phyloP scores from a whole-genome alignment of 2,888 invertebrate genomes.

The Cantharis nigra region DNA sequence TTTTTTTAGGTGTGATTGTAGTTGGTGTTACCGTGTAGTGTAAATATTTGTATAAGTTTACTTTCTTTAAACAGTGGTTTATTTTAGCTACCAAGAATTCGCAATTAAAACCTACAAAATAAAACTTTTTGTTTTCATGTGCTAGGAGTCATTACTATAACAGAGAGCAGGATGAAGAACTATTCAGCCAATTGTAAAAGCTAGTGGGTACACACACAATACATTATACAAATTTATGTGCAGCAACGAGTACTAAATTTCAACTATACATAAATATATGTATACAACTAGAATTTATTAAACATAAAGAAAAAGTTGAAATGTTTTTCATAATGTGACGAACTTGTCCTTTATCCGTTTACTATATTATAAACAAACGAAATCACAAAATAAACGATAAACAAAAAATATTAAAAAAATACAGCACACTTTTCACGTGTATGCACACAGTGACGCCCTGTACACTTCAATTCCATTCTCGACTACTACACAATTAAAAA shows the following conservation, averaged over 20 bases:
- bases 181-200: constrained; percentile 28
- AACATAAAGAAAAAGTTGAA: not conserved
- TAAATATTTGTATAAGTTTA: not conserved
- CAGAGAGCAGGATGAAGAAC: constrained; percentile 28
- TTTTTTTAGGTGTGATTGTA: constrained; percentile 7
- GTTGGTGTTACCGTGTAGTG: constrained; percentile 25
- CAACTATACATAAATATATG: not conserved
- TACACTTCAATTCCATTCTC: not conserved
- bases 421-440: not conserved
- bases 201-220: constrained; percentile 34
- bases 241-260: constrained; percentile 26
- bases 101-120: not conserved
- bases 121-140: not conserved
- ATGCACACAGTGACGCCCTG: not conserved
- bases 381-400: not conserved
- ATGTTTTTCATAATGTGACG: not conserved
- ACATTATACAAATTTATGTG: constrained; percentile 30
- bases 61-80: not conserved
- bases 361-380: not conserved
- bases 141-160: constrained; percentile 29
- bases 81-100: not conserved
- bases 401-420: not conserved
- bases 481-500: not conserved
- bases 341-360: not conserved
- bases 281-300: not conserved